phyloP scores from a whole-genome alignment of 1,140 invertebrate species.

The Armadillidium nasatum region DNA sequence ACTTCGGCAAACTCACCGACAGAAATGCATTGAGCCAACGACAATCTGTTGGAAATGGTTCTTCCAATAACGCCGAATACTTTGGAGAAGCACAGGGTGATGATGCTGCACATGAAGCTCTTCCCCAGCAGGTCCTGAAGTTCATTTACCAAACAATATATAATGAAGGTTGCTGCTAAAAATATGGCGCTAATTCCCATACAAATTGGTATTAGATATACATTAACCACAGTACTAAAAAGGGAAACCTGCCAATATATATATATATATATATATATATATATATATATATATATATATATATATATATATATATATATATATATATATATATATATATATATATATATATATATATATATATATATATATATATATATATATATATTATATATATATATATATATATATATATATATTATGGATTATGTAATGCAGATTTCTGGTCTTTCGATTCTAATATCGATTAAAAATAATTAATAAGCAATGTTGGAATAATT shows the following conservation, averaged over 20 bases:
- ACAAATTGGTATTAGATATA: background rate
- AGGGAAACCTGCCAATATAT: background rate
- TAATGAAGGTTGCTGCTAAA: background rate
- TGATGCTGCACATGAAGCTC: background rate
- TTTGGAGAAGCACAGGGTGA: background rate
- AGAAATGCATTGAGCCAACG: background rate
- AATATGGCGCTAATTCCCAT: background rate
- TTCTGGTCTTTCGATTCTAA: too few relatives aligned
- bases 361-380: background rate
- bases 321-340: background rate
- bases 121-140: slow-evolving; percentile 1
- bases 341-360: background rate
- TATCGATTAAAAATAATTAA: too few relatives aligned
- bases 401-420: background rate
- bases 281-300: background rate
- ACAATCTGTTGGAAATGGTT: background rate
- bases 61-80: background rate
- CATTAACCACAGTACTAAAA: background rate
- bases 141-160: background rate
- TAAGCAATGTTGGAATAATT: too few relatives aligned
- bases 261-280: background rate
- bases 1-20: background rate
- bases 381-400: background rate
- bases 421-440: background rate
- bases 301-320: background rate